These are phyloP conservation scores for Bicyclus anynana DNA, from an alignment of 1,140 invertebrate species.

Conservation along the genomic window DNA sequence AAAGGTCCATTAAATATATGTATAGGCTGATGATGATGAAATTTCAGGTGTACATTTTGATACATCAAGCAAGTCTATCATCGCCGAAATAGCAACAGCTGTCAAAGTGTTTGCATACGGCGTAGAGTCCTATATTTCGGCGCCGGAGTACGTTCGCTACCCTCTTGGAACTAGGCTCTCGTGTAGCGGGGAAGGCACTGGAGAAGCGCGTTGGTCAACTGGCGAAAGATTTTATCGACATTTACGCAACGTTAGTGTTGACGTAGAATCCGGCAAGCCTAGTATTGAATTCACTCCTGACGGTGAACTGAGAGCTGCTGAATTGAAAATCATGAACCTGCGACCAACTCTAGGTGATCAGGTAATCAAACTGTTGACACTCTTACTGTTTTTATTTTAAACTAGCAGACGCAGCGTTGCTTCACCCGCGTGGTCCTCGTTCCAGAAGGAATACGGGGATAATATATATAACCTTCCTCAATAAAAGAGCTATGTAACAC, in stretches of 20 bases:
- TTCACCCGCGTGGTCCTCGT: too few species aligned
- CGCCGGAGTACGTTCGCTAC: conserved; percentile 82
- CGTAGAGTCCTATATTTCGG: conserved; percentile 90
- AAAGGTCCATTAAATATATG: too few species aligned
- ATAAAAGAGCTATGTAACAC: too few species aligned
- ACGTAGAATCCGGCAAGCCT: conserved; percentile 86
- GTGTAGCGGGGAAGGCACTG: conserved; percentile 84
- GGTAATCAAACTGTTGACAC: too few species aligned
- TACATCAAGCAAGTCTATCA: conserved; percentile 87
- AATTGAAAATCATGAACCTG: conserved; percentile 96
- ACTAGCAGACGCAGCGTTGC: too few species aligned
- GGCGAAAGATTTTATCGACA: conserved; percentile 88
- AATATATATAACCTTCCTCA: too few species aligned
- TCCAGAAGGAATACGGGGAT: too few species aligned
- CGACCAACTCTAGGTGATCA: conserved; percentile 85
- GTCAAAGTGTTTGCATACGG: conserved; percentile 95
- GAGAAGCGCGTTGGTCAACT: conserved; percentile 87
- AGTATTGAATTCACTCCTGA: conserved; percentile 93
- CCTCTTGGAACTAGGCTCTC: conserved; percentile 89
- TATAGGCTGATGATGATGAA: too few species aligned
- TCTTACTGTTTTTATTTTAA: too few species aligned
- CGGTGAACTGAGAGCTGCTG: conserved; percentile 90
- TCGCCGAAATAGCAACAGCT: conserved; percentile 91
- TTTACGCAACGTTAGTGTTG: conserved; percentile 89
- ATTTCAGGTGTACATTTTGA: conserved; percentile 92